phyloP scores from a whole-genome alignment of 92 coral and sea anemone species.

The Desmophyllum pertusum region DNA sequence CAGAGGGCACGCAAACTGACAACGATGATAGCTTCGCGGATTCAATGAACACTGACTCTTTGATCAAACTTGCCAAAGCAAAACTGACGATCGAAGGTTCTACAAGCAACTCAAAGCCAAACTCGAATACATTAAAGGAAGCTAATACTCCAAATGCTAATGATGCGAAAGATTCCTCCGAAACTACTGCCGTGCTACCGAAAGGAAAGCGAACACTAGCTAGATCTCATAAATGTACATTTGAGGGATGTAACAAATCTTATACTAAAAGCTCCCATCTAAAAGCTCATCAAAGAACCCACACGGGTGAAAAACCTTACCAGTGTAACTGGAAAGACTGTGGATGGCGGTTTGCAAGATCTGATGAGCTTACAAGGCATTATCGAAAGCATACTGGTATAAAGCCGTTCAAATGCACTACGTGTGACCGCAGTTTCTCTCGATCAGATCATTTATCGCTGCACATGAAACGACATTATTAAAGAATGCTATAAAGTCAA shows the following conservation, averaged over 20 bases:
- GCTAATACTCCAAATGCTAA: constrained; percentile 57
- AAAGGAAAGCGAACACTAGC: constrained; percentile 94
- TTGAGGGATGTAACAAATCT: constrained; percentile 97
- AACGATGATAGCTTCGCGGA: constrained; percentile 56
- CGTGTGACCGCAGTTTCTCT: constrained; percentile 97
- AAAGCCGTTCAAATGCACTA: constrained; percentile 97
- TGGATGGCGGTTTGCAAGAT: constrained; percentile 98
- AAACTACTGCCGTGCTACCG: constrained; percentile 64
- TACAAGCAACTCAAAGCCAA: constrained; percentile 58
- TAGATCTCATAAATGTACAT: constrained; percentile 97
- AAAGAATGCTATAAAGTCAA: constrained; percentile 10
- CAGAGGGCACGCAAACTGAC: constrained; percentile 89
- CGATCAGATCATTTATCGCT: constrained; percentile 97
- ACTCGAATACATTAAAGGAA: constrained; percentile 66
- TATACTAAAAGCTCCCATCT: constrained; percentile 98
- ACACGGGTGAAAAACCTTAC: constrained; percentile 98
- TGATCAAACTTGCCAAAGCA: constrained; percentile 48
- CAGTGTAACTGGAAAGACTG: constrained; percentile 99
- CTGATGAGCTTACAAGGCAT: constrained; percentile 97
- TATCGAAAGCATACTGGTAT: constrained; percentile 98
- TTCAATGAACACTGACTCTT: constrained; percentile 61
- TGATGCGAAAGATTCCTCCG: constrained; percentile 66
- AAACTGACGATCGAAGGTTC: constrained; percentile 70
- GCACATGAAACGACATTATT: constrained; percentile 98
- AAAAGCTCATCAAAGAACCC: constrained; percentile 99